phyloP scores from a whole-genome alignment of 92 coral and sea anemone species.

The Zoanthus solanderi region DNA sequence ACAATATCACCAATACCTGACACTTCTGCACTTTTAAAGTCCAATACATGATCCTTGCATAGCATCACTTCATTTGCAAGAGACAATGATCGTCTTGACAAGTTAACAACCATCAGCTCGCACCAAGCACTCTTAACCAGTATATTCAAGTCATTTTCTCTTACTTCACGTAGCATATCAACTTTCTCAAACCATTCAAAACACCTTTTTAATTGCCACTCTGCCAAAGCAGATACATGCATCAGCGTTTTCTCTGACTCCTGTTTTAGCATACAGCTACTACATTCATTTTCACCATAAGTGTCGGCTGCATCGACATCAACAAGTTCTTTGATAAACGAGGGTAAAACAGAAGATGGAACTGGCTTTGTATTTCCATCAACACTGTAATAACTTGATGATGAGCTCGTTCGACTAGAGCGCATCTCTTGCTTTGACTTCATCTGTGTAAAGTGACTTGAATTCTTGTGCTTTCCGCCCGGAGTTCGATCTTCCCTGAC shows the following conservation, averaged over 20 bases:
- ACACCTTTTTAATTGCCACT: constrained; percentile 79
- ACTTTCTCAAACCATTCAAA: constrained; percentile 82
- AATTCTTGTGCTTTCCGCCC: constrained; percentile 92
- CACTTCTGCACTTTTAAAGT: constrained; percentile 77
- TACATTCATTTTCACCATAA: constrained; percentile 43
- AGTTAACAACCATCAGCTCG: constrained; percentile 86
- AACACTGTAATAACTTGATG: constrained; percentile 37
- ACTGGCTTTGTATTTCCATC: constrained; percentile 36
- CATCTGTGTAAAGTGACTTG: constrained; percentile 11
- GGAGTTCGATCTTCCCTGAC: constrained; percentile 98
- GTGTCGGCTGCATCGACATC: constrained; percentile 42
- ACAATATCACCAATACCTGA: constrained; percentile 97
- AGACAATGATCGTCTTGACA: constrained; percentile 78
- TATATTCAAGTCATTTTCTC: constrained; percentile 56
- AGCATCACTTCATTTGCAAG: constrained; percentile 73
- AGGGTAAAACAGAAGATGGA: constrained; percentile 50
- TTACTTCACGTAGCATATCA: constrained; percentile 67
- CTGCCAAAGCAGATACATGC: constrained; percentile 89
- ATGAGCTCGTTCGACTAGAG: constrained; percentile 56
- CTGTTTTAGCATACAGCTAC: constrained; percentile 71
- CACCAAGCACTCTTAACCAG: constrained; percentile 86
- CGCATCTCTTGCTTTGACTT: constrained; percentile 59
- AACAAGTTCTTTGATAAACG: constrained; percentile 70
- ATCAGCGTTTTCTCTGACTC: constrained; percentile 80
- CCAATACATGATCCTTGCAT: constrained; percentile 84